phyloP scores from a whole-genome alignment of 92 coral and sea anemone species.

The Heliopora coerulea region DNA sequence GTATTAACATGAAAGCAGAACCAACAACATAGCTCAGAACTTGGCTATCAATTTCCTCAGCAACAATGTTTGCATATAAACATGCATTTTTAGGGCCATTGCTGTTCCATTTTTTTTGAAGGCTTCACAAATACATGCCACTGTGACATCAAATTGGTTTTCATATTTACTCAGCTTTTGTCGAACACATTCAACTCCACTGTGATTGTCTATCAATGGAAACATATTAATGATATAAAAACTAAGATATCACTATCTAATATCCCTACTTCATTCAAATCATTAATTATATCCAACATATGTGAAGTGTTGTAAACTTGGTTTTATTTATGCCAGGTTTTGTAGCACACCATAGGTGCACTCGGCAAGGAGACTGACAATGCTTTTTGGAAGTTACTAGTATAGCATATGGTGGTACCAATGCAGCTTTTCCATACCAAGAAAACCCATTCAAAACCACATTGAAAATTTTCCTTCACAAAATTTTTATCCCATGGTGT shows the following conservation, averaged over 20 bases:
- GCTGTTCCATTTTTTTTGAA: constrained; percentile 23
- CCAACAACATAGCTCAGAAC: constrained; percentile 12
- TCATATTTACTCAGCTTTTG: background rate
- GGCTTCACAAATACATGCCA: background rate
- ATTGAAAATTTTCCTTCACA: too few species aligned
- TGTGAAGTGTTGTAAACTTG: constrained; percentile 1
- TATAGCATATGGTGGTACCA: too few species aligned
- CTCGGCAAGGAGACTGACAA: too few species aligned
- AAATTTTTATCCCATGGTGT: too few species aligned
- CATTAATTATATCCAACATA: constrained; percentile 6
- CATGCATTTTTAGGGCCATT: constrained; percentile 24
- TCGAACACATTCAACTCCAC: background rate
- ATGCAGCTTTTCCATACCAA: too few species aligned
- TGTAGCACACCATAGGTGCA: too few species aligned
- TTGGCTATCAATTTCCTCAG: constrained; percentile 20
- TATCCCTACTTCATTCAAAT: background rate
- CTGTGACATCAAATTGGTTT: background rate
- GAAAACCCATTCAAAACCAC: too few species aligned
- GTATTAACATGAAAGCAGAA: constrained; percentile 18
- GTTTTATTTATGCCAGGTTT: too few species aligned
- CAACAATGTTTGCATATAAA: constrained; percentile 23
- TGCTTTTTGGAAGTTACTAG: too few species aligned
- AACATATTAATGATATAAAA: constrained; percentile 22
- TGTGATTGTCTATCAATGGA: constrained; percentile 17
- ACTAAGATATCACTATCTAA: constrained; percentile 3